A percentile compares a stretch with the other conserved stretches of the same genome.
Evolutionary conservation across 2,888 invertebrate genomes (phyloP).

Genomic region (Papilio demoleus): DNA sequence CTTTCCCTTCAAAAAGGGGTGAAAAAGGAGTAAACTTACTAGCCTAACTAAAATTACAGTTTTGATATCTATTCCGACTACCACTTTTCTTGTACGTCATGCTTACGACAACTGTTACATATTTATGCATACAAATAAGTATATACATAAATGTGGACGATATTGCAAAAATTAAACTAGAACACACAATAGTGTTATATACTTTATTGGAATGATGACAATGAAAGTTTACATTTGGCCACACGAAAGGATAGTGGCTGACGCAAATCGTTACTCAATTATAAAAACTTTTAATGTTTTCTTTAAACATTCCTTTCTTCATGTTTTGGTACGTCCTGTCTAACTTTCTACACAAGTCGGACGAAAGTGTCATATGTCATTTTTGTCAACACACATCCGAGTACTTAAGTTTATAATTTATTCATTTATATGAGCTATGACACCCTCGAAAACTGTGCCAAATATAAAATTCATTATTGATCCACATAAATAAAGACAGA

Average conservation of each 20-base stretch:
- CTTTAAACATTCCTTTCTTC: constrained; percentile 11
- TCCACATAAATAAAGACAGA: neutral
- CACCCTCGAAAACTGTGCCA: neutral
- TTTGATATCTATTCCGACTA: too few species aligned
- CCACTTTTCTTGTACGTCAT: too few species aligned
- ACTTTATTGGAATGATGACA: constrained; percentile 27
- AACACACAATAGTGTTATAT: constrained; percentile 11
- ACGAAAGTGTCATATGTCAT: constrained; percentile 8
- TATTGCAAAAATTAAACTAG: constrained; percentile 24
- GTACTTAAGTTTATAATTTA: neutral
- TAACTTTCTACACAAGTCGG: constrained; percentile 2
- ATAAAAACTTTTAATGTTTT: constrained; percentile 23
- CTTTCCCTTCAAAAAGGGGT: too few species aligned
- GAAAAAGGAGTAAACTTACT: too few species aligned
- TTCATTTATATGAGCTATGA: neutral
- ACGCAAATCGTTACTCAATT: neutral
- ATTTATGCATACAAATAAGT: neutral
- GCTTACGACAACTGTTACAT: too few species aligned
- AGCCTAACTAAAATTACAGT: too few species aligned
- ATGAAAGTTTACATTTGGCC: constrained; percentile 24
- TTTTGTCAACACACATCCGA: neutral
- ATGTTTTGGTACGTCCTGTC: neutral
- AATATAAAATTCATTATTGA: neutral
- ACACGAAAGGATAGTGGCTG: constrained; percentile 11
- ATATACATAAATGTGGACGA: neutral